Base-by-base conservation (phyloP, 2,113 vertebrate genomes). In the Sylvilagus bachmani region DNA sequence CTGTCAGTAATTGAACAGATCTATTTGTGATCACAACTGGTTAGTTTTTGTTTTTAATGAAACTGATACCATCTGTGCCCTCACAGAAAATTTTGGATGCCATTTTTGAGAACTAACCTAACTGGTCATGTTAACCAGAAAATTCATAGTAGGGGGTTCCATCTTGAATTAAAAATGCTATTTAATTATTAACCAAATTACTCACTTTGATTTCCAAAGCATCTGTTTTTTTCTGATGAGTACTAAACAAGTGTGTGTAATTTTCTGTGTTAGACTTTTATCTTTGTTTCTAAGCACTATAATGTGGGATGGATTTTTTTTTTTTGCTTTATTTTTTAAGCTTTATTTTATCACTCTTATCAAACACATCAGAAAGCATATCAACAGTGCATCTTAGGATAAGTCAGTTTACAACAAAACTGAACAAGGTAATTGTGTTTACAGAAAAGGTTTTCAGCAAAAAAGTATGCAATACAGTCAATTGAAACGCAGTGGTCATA, bases 281-380 rank as follows among this genome's bases (percentile, higher is more conserved):
- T 97, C 95, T 98, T 98, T 98, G 49, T 98, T 98, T 98, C 98
- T 98, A 98, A 99, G 98, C 97, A 99, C 98, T 99, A 98, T 98
- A 99, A 97, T 98, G 98, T 98, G 96, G 97, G 98, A 98, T 98
- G 98, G 98, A 98, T 98, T 97, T 97, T 98, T 97, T n/a, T n/a
- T n/a, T n/a, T n/a, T n/a, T n/a, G n/a, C n/a, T n/a, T n/a, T n/a
- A n/a, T n/a, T n/a, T n/a, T n/a, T n/a, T n/a, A n/a, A n/a, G n/a
- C n/a, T n/a, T n/a, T n/a, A n/a, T n/a, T n/a, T n/a, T n/a, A n/a
- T n/a, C n/a, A n/a, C n/a, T n/a, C n/a, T n/a, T n/a, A n/a, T n/a
- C n/a, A n/a, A n/a, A n/a, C n/a, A n/a, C n/a, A n/a, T n/a, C n/a
- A n/a, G n/a, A n/a, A n/a, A n/a, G n/a, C n/a, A n/a, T n/a, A n/a